Evolutionary conservation across 2,113 vertebrate genomes (phyloP).

Genomic region (Apeltes quadracus): DNA sequence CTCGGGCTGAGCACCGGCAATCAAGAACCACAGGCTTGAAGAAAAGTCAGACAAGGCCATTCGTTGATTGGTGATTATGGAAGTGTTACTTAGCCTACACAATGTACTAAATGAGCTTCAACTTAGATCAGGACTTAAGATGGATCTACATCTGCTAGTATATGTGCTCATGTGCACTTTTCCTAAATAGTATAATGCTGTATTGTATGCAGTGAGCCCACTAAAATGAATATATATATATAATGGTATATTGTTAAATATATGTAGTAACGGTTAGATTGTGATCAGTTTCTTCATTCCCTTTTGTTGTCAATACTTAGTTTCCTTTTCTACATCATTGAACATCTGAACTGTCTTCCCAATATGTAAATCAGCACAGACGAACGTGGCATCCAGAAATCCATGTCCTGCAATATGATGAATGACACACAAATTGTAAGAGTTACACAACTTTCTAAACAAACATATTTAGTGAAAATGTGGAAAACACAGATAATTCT

Average conservation of each 20-base stretch:
- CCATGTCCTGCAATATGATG: not conserved
- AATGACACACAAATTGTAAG: not conserved
- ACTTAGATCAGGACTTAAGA: slow-evolving; percentile 54
- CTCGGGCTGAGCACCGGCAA: slow-evolving; percentile 51
- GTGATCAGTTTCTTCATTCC: not conserved
- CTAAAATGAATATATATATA: not conserved
- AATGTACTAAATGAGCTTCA: slow-evolving; percentile 47
- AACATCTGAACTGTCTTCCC: not conserved
- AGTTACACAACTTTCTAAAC: not conserved
- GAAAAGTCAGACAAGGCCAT: slow-evolving; percentile 51
- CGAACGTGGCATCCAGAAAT: not conserved
- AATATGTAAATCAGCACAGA: not conserved
- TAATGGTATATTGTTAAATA: not conserved
- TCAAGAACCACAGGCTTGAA: slow-evolving; percentile 52
- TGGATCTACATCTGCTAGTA: not conserved
- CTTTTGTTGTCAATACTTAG: not conserved
- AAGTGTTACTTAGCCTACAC: slow-evolving; percentile 43
- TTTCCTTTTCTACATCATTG: not conserved
- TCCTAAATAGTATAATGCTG: not conserved
- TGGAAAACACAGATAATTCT: not conserved
- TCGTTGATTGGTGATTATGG: slow-evolving; percentile 60
- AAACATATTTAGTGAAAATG: not conserved
- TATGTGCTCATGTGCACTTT: not conserved
- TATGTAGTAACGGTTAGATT: not conserved
- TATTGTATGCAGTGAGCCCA: not conserved